phyloP scores from a whole-genome alignment of 2,797 vertebrate genomes.

The Cetoscarus ocellatus region DNA sequence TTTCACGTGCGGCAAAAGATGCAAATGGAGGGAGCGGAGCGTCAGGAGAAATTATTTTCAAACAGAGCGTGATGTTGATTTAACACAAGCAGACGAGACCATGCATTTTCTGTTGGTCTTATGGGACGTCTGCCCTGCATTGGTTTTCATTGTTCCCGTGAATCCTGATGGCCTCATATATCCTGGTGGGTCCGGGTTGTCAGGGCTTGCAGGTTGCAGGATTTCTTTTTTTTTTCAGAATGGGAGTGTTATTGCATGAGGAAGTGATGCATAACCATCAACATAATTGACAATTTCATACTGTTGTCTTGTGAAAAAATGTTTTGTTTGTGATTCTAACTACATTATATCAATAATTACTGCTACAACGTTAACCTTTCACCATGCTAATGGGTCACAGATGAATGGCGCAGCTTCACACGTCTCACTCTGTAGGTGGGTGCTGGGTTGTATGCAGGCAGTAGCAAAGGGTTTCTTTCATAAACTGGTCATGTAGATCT shows the following conservation, averaged over 20 bases:
- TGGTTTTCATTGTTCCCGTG: conserved; percentile 59
- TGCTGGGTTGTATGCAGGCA: too few species aligned
- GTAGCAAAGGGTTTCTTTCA: too few species aligned
- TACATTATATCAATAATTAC: too few species aligned
- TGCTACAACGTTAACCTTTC: too few species aligned
- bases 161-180: conserved; percentile 71
- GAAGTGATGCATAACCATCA: too few species aligned
- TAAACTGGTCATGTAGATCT: too few species aligned
- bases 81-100: conserved; percentile 61
- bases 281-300: too few species aligned
- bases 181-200: conserved; percentile 55
- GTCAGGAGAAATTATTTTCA: conserved; percentile 49
- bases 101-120: conserved; percentile 63
- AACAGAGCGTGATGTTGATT: conserved; percentile 59
- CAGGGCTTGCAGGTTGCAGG: conserved; percentile 59
- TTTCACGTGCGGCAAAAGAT: conserved; percentile 46
- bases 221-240: conserved; percentile 20
- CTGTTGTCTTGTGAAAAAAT: too few species aligned
- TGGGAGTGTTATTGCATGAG: not conserved
- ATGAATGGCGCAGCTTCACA: too few species aligned
- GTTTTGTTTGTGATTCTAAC: too few species aligned
- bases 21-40: conserved; percentile 40
- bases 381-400: too few species aligned
- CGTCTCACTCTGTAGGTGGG: too few species aligned
- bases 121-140: conserved; percentile 47